These are phyloP conservation scores for Epistrophella euchroma DNA, from an alignment of 2,888 invertebrate species.

Conservation along the genomic window DNA sequence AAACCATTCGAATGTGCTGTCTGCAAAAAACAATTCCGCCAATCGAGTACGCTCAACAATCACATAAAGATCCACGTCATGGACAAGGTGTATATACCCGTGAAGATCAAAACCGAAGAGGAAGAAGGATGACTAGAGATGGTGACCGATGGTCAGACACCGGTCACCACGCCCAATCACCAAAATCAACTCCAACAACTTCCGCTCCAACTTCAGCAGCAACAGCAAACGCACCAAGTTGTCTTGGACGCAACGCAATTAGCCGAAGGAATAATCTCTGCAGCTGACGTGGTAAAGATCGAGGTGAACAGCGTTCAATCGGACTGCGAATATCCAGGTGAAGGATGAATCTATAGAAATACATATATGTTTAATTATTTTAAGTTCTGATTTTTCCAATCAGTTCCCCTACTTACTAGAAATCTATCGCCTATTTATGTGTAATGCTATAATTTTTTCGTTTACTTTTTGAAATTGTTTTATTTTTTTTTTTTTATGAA, in stretches of 20 bases:
- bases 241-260: slow-evolving; percentile 69
- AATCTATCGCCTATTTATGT: slow-evolving; percentile 23
- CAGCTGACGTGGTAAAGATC: slow-evolving; percentile 73
- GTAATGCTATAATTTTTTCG: slow-evolving; percentile 55
- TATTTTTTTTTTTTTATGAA: slow-evolving; percentile 31
- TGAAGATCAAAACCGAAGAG: slow-evolving; percentile 83
- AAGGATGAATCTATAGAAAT: slow-evolving; percentile 72
- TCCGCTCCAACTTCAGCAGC: slow-evolving; percentile 56
- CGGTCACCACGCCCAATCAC: slow-evolving; percentile 69
- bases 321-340: slow-evolving; percentile 75
- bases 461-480: slow-evolving; percentile 35
- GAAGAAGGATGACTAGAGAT: slow-evolving; percentile 84
- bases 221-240: slow-evolving; percentile 62
- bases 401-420: slow-evolving; percentile 60
- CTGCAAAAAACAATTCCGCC: slow-evolving; percentile 84
- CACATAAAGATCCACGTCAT: slow-evolving; percentile 84
- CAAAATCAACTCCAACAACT: slow-evolving; percentile 72
- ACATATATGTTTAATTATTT: slow-evolving; percentile 32
- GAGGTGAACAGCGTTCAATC: slow-evolving; percentile 73
- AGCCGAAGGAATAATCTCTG: slow-evolving; percentile 71
- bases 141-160: slow-evolving; percentile 80
- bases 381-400: slow-evolving; percentile 58
- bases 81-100: slow-evolving; percentile 84
- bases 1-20: slow-evolving; percentile 84
- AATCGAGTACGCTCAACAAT: slow-evolving; percentile 84